Evolutionary conservation across 2,113 vertebrate species (phyloP).

Genomic region (Caretta caretta): DNA sequence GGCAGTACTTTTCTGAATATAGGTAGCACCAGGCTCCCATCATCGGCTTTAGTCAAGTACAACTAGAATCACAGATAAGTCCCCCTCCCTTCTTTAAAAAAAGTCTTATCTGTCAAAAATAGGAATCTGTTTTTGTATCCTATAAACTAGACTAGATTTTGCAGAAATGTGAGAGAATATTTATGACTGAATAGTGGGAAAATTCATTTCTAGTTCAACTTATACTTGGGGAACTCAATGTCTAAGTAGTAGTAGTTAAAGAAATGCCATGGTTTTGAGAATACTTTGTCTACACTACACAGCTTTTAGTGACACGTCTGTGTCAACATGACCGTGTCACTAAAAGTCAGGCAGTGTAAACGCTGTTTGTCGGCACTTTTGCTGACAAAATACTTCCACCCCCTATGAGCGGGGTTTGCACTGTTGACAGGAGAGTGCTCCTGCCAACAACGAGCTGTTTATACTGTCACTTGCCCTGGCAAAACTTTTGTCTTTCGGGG

Average conservation of each 20-base stretch:
- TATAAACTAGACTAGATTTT: neutral
- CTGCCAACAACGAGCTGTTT: no score
- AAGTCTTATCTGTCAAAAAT: neutral
- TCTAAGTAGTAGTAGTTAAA: neutral
- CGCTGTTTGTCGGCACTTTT: no score
- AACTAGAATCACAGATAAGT: neutral
- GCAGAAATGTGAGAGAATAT: neutral
- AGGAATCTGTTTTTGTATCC: neutral
- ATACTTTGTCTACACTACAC: neutral
- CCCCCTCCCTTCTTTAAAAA: neutral
- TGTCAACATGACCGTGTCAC: no score
- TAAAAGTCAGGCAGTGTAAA: no score
- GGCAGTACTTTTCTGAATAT: neutral
- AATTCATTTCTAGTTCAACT: neutral
- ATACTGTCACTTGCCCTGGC: no score
- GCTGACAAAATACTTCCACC: no score
- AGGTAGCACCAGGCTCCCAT: neutral
- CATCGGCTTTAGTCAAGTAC: neutral
- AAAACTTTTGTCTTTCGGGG: no score
- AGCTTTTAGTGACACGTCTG: no score
- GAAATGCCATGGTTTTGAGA: accelerated
- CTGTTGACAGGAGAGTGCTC: no score
- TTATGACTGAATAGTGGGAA: neutral
- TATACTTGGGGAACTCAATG: neutral
- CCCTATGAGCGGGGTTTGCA: no score